Conservation (phyloP, 2,888 invertebrate species). For the Mythimna vitellina region DNA sequence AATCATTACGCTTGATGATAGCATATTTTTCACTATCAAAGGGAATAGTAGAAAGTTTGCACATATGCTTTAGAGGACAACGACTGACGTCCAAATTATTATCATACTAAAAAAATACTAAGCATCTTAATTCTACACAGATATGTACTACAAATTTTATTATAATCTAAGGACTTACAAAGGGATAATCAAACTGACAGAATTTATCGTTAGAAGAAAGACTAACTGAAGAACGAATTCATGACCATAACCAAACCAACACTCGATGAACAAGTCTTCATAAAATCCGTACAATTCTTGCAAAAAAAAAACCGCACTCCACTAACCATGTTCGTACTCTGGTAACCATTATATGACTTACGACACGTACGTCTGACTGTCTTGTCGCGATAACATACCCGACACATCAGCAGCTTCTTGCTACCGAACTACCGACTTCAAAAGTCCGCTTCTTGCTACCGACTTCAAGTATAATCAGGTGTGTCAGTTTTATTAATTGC, state of each 20-base stretch:
- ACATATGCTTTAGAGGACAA: too few species aligned
- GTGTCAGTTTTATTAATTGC: constrained; percentile 44
- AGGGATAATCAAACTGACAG: too few species aligned
- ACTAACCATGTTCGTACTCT: constrained; percentile 15
- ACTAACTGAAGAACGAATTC: too few species aligned
- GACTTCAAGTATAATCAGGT: constrained; percentile 22
- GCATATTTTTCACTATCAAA: too few species aligned
- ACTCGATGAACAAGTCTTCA: background rate
- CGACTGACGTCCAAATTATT: too few species aligned
- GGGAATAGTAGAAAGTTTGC: too few species aligned
- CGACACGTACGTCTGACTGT: constrained; percentile 9
- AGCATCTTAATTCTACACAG: too few species aligned
- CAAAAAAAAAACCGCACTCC: background rate
- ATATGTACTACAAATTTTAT: too few species aligned
- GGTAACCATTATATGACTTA: constrained; percentile 11
- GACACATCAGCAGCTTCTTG: constrained; percentile 39
- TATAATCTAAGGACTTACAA: too few species aligned
- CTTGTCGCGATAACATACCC: constrained; percentile 34
- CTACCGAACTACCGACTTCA: constrained; percentile 27
- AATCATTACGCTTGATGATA: background rate
- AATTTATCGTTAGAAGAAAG: too few species aligned
- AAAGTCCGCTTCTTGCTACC: constrained; percentile 1
- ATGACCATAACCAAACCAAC: background rate
- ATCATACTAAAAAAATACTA: too few species aligned
- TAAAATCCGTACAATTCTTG: background rate